Evolutionary conservation across 2,113 vertebrate species (phyloP), one percentile per base, ranked within the genome.

Genomic region (Paracanthobrama guichenoti): DNA sequence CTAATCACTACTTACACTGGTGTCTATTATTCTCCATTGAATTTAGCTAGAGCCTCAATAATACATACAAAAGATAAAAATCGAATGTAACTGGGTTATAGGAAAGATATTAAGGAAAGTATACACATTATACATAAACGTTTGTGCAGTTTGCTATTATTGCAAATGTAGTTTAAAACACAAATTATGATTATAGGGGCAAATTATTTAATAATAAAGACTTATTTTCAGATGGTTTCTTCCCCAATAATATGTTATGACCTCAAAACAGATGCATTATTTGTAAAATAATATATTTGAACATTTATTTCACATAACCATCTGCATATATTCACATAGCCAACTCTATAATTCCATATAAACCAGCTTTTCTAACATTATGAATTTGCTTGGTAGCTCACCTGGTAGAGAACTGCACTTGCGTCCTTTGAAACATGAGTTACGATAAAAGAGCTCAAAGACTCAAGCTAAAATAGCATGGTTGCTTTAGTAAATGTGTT

Each of bases 1-100:
- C 31, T 24, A 4, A 57, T 55, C 13, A 14, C 46, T 81, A 39
- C 42, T 55, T 39, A 55, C 0, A 2, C 60, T 35, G 5, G 14
- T 62, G 44, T 46, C n/a, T 64, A 46, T 79, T 62, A 62, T 44
- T 79, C 44, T 80, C 11, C 39, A 79, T 7, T 9, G 26, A 81
- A 67, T 53, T 67, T 44, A 35, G 44, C 78, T 44, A 62, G n/a
- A 24, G 6, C 6, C 1, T 3, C 31, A 35, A 22, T 35, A 67
- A 81, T 67, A n/a, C 22, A 48, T 9, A 9, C 26, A 50, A n/a
- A 67, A 28, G 0, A 50, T 64, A n/a, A 16, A 67, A 28, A 20
- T 35, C 53, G 53, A 46, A 55, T 18, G 1, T 31, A 20, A 35
- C 20, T 76, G 12, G 1, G 6, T 73, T 20, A 67, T 7, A 66